A percentile compares a stretch with the other conserved stretches of the same genome.
These are phyloP conservation scores for Euleptes europaea DNA, from an alignment of 2,113 vertebrate genomes.

Conservation along the genomic window DNA sequence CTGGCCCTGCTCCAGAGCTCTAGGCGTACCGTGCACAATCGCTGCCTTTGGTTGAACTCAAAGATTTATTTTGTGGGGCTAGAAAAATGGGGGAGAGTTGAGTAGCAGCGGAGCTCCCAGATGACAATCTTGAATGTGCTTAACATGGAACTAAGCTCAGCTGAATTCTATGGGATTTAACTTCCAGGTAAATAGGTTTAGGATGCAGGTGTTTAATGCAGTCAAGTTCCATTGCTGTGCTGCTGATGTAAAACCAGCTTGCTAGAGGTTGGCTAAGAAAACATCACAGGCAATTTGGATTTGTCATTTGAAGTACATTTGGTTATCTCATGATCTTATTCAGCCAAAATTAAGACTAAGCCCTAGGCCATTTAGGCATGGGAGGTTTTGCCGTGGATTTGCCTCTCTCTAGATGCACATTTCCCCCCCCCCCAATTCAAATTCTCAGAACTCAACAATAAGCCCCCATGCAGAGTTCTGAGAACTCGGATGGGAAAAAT, in stretches of 20 bases:
- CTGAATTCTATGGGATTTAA: neutral
- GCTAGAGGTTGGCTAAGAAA: neutral
- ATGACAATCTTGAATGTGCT: neutral
- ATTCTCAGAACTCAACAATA: too few relatives aligned
- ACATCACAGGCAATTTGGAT: neutral
- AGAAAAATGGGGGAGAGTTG: neutral
- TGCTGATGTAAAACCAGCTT: neutral
- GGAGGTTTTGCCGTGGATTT: too few relatives aligned
- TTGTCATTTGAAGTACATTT: neutral
- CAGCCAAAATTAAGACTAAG: neutral
- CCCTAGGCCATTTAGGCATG: too few relatives aligned
- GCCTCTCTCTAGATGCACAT: too few relatives aligned
- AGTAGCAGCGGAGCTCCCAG: neutral
- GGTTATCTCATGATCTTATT: neutral
- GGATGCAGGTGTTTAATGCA: neutral
- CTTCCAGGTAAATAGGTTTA: neutral
- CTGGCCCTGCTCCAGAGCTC: neutral
- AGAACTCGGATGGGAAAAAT: too few relatives aligned
- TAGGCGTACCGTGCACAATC: neutral
- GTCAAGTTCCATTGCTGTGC: neutral
- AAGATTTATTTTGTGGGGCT: neutral
- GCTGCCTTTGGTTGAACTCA: neutral
- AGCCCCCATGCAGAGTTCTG: too few relatives aligned
- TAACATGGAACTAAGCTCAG: neutral
- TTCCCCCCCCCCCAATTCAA: too few relatives aligned